Evolutionary conservation across 2,797 vertebrate species (phyloP).

Genomic region (Phoeniculus purpureus): DNA sequence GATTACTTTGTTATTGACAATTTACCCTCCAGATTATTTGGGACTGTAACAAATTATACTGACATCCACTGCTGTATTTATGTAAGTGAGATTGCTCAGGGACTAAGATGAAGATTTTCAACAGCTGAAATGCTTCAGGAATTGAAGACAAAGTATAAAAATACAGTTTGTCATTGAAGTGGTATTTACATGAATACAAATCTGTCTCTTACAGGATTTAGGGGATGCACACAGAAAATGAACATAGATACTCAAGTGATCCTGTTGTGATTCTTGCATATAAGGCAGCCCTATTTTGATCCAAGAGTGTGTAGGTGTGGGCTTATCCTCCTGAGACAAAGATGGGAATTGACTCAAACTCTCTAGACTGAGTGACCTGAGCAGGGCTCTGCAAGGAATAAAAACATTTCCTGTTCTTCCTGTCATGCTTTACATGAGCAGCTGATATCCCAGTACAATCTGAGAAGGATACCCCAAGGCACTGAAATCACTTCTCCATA

Average conservation of each 20-base stretch:
- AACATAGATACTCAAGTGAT: background rate
- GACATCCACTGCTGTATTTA: constrained; percentile 27
- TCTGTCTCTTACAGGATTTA: background rate
- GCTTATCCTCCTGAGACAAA: background rate
- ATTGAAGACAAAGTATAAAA: constrained; percentile 31
- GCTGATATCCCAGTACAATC: background rate
- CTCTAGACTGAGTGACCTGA: background rate
- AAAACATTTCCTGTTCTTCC: background rate
- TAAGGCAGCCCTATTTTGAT: background rate
- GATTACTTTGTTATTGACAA: constrained; percentile 35
- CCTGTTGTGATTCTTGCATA: background rate
- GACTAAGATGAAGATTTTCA: constrained; percentile 4
- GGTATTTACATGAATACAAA: constrained; percentile 14
- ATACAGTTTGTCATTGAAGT: constrained; percentile 24
- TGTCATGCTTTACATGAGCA: background rate
- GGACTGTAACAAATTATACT: background rate
- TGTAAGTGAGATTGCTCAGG: constrained; percentile 10
- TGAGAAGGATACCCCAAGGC: background rate
- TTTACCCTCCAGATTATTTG: constrained; percentile 21
- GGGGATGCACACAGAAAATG: background rate
- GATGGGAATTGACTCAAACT: background rate
- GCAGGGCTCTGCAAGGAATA: background rate
- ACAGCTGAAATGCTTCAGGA: constrained; percentile 11
- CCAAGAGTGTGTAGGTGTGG: background rate
- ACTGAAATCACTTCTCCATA: background rate